Conservation (phyloP, 1,140 invertebrate genomes). For the Drosophila ambigua region DNA sequence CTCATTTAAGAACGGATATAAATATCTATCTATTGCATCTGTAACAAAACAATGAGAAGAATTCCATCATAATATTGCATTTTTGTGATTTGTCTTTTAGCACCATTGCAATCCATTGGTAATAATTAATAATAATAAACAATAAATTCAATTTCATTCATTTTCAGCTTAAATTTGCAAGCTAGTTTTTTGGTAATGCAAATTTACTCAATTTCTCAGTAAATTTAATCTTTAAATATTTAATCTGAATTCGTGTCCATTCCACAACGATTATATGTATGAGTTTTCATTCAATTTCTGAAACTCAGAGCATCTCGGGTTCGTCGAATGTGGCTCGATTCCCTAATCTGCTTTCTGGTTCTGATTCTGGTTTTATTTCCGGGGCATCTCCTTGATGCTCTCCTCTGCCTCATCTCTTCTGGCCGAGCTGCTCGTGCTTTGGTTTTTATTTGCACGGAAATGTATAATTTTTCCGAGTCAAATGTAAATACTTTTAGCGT, state of each 20-base stretch:
- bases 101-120: no score
- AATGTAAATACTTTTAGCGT: constrained; percentile 82
- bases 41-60: background rate
- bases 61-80: background rate
- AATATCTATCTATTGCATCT: background rate
- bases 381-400: constrained; percentile 23
- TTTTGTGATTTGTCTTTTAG: background rate
- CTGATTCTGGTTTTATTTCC: constrained; percentile 55
- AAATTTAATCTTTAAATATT: no score
- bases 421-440: constrained; percentile 25
- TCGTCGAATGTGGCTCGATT: constrained; percentile 13
- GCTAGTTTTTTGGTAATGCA: no score
- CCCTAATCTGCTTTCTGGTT: constrained; percentile 36
- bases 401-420: constrained; percentile 5
- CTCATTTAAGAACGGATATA: no score
- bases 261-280: no score
- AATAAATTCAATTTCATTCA: no score
- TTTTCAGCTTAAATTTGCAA: no score
- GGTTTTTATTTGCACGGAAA: constrained; percentile 79
- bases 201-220: no score
- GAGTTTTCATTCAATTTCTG: background rate
- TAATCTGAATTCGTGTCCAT: no score
- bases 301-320: constrained; percentile 47
- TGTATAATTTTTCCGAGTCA: constrained; percentile 80
- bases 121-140: no score